These are phyloP conservation scores for Xanthia icteritia DNA, from an alignment of 2,888 invertebrate genomes.

Conservation along the genomic window DNA sequence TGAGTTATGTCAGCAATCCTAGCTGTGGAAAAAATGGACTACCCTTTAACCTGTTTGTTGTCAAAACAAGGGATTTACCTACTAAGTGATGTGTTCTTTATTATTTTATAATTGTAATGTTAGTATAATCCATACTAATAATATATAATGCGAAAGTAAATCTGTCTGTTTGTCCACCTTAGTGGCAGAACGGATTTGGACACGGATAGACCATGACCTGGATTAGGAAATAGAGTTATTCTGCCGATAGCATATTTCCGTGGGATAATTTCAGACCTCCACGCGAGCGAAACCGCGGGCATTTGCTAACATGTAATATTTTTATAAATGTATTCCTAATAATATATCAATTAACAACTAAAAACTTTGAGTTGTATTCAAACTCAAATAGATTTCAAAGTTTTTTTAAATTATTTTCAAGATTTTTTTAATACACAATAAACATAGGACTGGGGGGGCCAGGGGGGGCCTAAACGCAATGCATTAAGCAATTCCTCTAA, in stretches of 20 bases:
- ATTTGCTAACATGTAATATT: background rate
- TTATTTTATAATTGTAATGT: background rate
- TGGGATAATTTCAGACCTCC: background rate
- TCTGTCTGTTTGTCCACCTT: background rate
- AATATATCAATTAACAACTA: background rate
- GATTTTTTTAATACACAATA: background rate
- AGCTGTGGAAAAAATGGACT: constrained; percentile 25
- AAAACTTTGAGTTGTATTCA: background rate
- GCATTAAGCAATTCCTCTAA: too few species aligned
- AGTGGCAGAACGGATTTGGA: background rate
- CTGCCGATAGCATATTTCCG: background rate
- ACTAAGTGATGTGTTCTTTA: background rate
- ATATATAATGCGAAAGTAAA: background rate
- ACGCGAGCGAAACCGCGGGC: background rate
- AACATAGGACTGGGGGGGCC: too few species aligned
- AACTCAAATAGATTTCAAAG: background rate
- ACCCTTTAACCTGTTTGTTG: background rate
- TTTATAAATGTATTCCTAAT: background rate
- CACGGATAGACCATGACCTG: background rate
- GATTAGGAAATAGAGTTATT: background rate
- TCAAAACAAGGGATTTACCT: constrained; percentile 23
- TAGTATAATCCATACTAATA: background rate
- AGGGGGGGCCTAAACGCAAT: too few species aligned
- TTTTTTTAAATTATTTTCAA: too few species aligned
- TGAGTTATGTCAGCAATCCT: constrained; percentile 47